Conservation (phyloP, 2,113 vertebrate genomes). For the Pelusios castaneus region DNA sequence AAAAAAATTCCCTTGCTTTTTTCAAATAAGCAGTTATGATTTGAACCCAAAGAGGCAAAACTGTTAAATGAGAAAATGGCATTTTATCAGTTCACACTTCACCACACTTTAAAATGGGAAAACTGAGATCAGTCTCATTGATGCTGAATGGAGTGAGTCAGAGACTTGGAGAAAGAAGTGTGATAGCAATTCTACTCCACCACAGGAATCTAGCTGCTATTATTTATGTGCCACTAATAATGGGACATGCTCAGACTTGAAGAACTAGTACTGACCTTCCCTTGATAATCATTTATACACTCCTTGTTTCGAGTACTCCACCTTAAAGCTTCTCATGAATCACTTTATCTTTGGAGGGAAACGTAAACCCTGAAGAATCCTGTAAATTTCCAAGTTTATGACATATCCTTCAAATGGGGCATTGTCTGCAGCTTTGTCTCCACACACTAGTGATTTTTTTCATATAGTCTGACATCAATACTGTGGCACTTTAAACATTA, state of each 20-base stretch:
- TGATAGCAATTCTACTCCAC: conserved; percentile 38
- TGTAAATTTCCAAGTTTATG: conserved; percentile 13
- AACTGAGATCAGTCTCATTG: conserved; percentile 3
- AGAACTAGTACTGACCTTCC: conserved; percentile 66
- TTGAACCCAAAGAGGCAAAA: background rate
- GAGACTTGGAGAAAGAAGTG: background rate
- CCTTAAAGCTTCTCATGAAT: conserved; percentile 77
- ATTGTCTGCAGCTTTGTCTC: background rate
- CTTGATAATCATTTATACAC: conserved; percentile 69
- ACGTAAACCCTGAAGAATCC: conserved; percentile 43
- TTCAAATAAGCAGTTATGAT: background rate
- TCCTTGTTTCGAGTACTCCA: conserved; percentile 74
- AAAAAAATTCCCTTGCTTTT: background rate
- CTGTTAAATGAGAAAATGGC: background rate
- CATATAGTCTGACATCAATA: background rate
- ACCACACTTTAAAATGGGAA: background rate
- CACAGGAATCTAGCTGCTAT: conserved; percentile 52
- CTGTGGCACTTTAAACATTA: background rate
- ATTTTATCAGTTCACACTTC: background rate
- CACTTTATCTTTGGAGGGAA: conserved; percentile 66
- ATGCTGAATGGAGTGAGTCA: background rate
- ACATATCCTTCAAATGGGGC: background rate
- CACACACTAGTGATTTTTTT: background rate
- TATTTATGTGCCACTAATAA: conserved; percentile 51
- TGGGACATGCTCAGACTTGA: conserved; percentile 72